These are phyloP conservation scores for Pheosia gnoma DNA, from an alignment of 2,888 invertebrate genomes.

Conservation along the genomic window DNA sequence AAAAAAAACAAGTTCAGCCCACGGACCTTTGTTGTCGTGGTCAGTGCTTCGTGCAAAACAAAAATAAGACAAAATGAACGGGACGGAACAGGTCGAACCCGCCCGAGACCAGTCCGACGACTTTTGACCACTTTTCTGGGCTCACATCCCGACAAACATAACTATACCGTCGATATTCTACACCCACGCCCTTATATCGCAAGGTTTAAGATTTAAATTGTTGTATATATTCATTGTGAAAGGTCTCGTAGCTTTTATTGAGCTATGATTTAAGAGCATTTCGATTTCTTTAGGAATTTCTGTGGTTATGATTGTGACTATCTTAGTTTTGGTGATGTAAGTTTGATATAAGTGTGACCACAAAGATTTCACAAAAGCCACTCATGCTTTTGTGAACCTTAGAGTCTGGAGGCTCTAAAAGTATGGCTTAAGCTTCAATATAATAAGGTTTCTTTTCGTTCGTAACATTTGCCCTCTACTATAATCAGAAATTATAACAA, in stretches of 20 bases:
- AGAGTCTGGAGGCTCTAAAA: not conserved
- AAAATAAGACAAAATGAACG: slow-evolving; percentile 79
- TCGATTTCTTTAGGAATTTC: slow-evolving; percentile 82
- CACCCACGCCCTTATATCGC: slow-evolving; percentile 33
- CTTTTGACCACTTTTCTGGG: slow-evolving; percentile 67
- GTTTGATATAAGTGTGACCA: slow-evolving; percentile 13
- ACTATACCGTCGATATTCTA: slow-evolving; percentile 24
- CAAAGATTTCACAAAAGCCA: not conserved
- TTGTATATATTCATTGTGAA: slow-evolving; percentile 5
- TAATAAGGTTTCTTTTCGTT: too few species aligned
- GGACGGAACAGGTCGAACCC: slow-evolving; percentile 68
- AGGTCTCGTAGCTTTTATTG: slow-evolving; percentile 26
- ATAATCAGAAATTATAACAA: too few species aligned
- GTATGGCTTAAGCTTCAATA: too few species aligned
- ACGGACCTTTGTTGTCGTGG: slow-evolving; percentile 82
- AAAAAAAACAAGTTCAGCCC: slow-evolving; percentile 63
- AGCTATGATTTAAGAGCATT: slow-evolving; percentile 77
- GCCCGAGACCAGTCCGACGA: slow-evolving; percentile 69
- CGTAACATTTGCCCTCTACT: too few species aligned
- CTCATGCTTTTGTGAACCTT: too few species aligned
- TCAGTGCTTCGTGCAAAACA: slow-evolving; percentile 81
- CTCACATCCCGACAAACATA: slow-evolving; percentile 47
- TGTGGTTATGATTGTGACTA: slow-evolving; percentile 49
- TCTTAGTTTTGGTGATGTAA: slow-evolving; percentile 41
- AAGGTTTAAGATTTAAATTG: slow-evolving; percentile 34